Conservation (phyloP, 2,888 invertebrate genomes). For the Salpingus planirostris region DNA sequence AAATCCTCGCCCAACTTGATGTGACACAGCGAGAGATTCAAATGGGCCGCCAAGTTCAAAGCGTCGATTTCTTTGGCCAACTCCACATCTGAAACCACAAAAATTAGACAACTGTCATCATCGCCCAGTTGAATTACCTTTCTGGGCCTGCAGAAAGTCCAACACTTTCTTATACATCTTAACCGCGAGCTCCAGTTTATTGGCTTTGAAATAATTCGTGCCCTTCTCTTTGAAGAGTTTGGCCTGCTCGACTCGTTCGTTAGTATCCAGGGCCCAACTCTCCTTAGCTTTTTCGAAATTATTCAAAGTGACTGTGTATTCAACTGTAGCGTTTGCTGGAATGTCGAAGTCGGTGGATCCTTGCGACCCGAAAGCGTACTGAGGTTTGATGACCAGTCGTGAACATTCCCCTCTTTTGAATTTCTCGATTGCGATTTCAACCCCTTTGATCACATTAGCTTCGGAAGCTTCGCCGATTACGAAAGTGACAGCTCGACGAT, state of each 20-base stretch:
- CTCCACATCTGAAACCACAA: constrained; percentile 1
- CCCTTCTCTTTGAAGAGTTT: constrained; percentile 84
- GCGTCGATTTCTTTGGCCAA: constrained; percentile 4
- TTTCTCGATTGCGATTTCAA: constrained; percentile 72
- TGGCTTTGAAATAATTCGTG: constrained; percentile 76
- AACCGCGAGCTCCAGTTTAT: constrained; percentile 67
- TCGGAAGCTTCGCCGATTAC: constrained; percentile 78
- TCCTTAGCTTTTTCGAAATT: constrained; percentile 80
- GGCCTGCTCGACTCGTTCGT: constrained; percentile 74
- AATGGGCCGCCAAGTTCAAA: constrained; percentile 51
- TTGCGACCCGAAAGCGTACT: constrained; percentile 67
- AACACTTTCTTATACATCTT: constrained; percentile 80
- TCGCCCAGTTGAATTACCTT: constrained; percentile 30
- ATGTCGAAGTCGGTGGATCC: constrained; percentile 65
- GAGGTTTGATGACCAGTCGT: constrained; percentile 60
- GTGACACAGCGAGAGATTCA: constrained; percentile 77
- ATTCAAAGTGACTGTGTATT: constrained; percentile 73
- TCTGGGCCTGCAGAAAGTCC: constrained; percentile 52
- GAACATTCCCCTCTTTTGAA: constrained; percentile 77
- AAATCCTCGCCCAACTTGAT: constrained; percentile 63
- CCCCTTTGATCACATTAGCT: constrained; percentile 64
- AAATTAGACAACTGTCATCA: background rate
- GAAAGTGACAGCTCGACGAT: constrained; percentile 76
- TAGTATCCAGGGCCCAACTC: constrained; percentile 69
- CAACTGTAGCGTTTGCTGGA: constrained; percentile 68